Base-by-base conservation (phyloP, 1,140 invertebrate genomes). In the Trachymyrmex cornetzi region DNA sequence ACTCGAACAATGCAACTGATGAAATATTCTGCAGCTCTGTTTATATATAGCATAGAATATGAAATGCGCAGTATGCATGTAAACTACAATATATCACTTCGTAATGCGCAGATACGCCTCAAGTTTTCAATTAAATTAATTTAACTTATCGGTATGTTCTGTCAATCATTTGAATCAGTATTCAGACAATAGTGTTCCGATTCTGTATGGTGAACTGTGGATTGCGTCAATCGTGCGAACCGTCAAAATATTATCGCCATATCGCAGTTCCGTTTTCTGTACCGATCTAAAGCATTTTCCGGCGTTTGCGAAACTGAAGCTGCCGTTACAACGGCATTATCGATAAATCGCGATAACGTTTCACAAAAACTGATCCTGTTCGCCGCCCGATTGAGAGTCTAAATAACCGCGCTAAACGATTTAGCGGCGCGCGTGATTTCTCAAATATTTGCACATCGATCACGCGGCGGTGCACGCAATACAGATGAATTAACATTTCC, bases 391-490 rank as follows among this genome's bases (percentile, higher is more conserved):
- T 34, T 50, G 69, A 61, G 55, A 80, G 44, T 72, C 86, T 50
- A 84, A 89, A 87, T 87, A 75, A 84, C 77, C 71, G 57, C 53
- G 72, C 72, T 90, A 90, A 90, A 82, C 84, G 85, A 85, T 88
- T 89, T 89, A 89, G 86, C 77, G 88, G 86, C 61, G 63, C 89
- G 89, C 72, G 89, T 90, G 88, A 89, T 90, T 90, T 90, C 85
- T 53, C 89, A 90, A 89, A 89, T 90, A 87, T 90, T 90, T 90
- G 88, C 85, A 48, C 85, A 84, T 89, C 72, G 88, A 90, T 90
- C 88, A 87, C 64, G 77, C 88, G 63, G 74, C 55, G 79, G 24
- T 66, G 24, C 69, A 55, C 66, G 61, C 57, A 71, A 71, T 55
- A 71, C 71, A 75, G 82, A 72, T 87, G 88, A 87, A 90, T 90